These are phyloP conservation scores for Origma solitaria DNA, from an alignment of 2,113 vertebrate genomes.

Conservation along the genomic window DNA sequence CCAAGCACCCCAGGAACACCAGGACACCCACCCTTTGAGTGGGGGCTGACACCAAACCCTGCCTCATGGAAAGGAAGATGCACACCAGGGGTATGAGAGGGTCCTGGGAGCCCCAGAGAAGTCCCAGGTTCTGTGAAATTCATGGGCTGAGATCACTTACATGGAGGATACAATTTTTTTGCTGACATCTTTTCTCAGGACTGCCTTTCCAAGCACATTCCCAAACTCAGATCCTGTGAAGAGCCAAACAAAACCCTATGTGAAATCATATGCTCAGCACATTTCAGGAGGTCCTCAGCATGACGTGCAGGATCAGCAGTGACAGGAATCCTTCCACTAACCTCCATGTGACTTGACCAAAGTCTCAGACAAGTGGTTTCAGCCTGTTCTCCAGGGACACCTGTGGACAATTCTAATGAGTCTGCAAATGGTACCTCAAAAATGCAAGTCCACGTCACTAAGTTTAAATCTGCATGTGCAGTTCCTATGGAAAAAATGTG, in stretches of 20 bases:
- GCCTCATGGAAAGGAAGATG: not conserved
- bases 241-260: not conserved
- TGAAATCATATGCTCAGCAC: not conserved
- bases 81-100: rapidly evolving
- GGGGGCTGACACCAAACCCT: not conserved
- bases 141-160: not conserved
- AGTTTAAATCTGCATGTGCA: not conserved
- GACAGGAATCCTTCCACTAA: not conserved
- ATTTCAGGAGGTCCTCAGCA: not conserved
- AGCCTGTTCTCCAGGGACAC: not conserved
- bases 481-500: not conserved
- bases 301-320: not conserved
- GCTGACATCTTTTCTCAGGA: not conserved
- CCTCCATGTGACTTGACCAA: not conserved
- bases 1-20: not conserved
- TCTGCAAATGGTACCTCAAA: not conserved
- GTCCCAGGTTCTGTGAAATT: not conserved
- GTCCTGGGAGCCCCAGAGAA: not conserved
- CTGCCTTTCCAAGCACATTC: not conserved
- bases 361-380: not conserved
- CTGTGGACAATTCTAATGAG: not conserved
- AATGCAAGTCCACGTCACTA: not conserved
- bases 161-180: not conserved
- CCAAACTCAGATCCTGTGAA: not conserved
- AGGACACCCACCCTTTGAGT: not conserved